Percentiles rank a stretch among this genome's conserved stretches.
Conservation (phyloP, 1,140 invertebrate genomes). For the Drosophila micromelanica region DNA sequence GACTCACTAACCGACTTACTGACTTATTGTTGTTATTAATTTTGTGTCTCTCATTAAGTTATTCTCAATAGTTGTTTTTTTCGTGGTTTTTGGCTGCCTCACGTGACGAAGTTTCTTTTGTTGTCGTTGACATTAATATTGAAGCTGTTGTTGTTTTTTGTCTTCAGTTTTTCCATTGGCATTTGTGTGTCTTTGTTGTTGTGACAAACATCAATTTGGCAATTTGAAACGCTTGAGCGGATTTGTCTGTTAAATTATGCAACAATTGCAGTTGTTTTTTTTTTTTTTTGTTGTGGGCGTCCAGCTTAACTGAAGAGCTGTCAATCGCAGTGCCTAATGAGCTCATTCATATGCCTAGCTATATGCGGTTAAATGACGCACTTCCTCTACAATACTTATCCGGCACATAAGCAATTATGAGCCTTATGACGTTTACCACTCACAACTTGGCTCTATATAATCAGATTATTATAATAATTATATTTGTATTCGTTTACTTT, state of each 20-base stretch:
- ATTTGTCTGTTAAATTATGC: conserved; percentile 61
- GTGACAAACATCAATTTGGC: conserved; percentile 47
- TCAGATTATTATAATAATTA: conserved; percentile 35
- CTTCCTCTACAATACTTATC: conserved; percentile 45
- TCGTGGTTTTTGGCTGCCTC: conserved; percentile 17
- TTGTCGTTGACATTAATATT: conserved; percentile 69
- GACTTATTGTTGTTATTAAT: conserved; percentile 40
- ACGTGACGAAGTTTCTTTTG: conserved; percentile 66
- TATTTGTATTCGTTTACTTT: conserved; percentile 5
- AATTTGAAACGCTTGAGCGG: conserved; percentile 48
- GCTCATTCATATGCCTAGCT: conserved; percentile 52
- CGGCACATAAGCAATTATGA: conserved; percentile 40
- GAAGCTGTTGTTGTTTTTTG: conserved; percentile 9
- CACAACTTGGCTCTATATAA: conserved; percentile 21
- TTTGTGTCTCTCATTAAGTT: conserved; percentile 27
- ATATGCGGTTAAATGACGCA: conserved; percentile 38
- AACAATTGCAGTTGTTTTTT: conserved; percentile 43
- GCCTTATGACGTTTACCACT: conserved; percentile 39
- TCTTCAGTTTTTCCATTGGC: conserved; percentile 19
- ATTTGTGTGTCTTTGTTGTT: conserved; percentile 45
- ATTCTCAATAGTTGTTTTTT: conserved; percentile 10
- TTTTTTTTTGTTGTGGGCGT: conserved; percentile 52
- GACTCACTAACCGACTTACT: conserved; percentile 23
- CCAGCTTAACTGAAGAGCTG: conserved; percentile 41
- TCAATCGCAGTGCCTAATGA: conserved; percentile 62